Evolutionary conservation across 2,888 invertebrate genomes (phyloP).

Genomic region (Brenthis ino): DNA sequence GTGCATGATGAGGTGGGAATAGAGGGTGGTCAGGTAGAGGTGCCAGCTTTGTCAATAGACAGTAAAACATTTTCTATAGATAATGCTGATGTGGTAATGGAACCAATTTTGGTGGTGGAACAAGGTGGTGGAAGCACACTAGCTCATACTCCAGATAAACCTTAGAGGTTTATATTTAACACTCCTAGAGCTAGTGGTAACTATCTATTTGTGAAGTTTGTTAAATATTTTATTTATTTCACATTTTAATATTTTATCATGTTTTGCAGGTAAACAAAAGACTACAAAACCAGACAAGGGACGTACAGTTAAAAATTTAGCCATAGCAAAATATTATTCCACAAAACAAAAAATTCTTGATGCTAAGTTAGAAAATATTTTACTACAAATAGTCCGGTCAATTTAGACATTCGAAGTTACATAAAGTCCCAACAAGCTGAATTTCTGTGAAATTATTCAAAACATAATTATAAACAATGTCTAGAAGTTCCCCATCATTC

Average conservation of each 20-base stretch:
- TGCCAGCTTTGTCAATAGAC: not conserved
- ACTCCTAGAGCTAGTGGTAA: not conserved
- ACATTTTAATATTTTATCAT: not conserved
- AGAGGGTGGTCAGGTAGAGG: not conserved
- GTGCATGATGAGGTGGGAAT: too few species aligned
- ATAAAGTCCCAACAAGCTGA: too few species aligned
- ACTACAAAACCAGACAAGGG: not conserved
- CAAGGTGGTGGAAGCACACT: not conserved
- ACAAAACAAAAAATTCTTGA: constrained; percentile 13
- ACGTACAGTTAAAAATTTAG: constrained; percentile 2
- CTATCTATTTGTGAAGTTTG: not conserved
- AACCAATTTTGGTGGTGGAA: not conserved
- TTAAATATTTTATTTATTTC: not conserved
- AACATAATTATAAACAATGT: too few species aligned
- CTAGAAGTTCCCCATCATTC: too few species aligned
- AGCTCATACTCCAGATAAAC: too few species aligned
- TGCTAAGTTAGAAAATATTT: constrained; percentile 15
- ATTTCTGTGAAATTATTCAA: too few species aligned
- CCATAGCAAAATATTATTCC: constrained; percentile 14
- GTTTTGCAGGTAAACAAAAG: constrained; percentile 18
- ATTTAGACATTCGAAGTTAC: too few species aligned
- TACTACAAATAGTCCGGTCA: not conserved
- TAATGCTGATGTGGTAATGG: not conserved
- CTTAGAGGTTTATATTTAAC: constrained; percentile 2
- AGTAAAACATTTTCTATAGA: not conserved